Evolutionary conservation across 2,113 vertebrate genomes (phyloP), one percentile per base, ranked within the genome.

Genomic region (Anguilla japonica): DNA sequence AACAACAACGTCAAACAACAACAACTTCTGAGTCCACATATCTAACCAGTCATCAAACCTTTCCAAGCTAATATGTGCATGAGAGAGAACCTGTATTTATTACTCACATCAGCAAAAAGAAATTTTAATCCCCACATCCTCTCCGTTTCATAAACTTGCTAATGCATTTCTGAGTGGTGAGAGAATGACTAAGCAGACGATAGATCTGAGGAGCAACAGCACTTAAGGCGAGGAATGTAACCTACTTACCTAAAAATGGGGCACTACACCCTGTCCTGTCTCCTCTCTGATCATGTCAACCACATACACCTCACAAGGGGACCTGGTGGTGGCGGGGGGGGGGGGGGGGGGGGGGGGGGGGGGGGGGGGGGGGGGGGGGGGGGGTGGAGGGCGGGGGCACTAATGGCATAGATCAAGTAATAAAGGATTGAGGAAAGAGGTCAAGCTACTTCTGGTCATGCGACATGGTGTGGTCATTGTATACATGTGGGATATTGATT

Each of bases 161-260:
- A 22, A 80, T 80, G 79, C 79, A 80, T n/a, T 79, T n/a, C 78
- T 40, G 78, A 7, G 79, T 41, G 79, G 79, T 80, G 79, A 41
- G 79, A 80, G 18, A 29, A 22, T 79, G 16, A 79, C 29, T 80
- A 80, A 80, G 29, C 39, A 80, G 1, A 40, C 14, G 8, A 18
- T 41, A 80, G 14, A 34, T 22, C 16, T 34, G 14, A 2, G 20
- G 46, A 3, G 5, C 15, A 6, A 71, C 41, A 53, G 40, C 14
- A 53, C 60, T 82, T 34, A 50, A 46, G 14, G 18, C 41, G 41
- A 60, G 57, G 41, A 82, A 86, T 2, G 43, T 20, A 46, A 75
- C 85, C 85, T 95, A 95, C 95, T 96, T 93, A 95, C 95, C 95
- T 84, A 82, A 46, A 88, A 87, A 67, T 87, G 81, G 46, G 92